These are phyloP conservation scores for Pungitius pungitius DNA, from an alignment of 2,113 vertebrate species.

Conservation along the genomic window DNA sequence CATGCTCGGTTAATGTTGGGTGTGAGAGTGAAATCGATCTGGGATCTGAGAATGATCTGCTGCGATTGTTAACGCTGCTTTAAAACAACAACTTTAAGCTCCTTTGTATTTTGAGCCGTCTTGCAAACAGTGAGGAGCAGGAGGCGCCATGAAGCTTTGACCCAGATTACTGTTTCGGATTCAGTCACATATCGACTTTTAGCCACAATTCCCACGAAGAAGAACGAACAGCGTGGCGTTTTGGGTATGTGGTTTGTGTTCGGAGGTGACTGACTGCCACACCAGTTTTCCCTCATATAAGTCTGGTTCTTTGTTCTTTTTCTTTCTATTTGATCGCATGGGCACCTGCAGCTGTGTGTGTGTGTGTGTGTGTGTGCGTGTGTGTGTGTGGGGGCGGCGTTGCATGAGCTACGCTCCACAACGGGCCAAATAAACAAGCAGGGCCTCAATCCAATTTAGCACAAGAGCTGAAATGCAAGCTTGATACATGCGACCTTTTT, in stretches of 20 bases:
- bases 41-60: too few relatives aligned
- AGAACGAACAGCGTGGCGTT: slow-evolving; percentile 23
- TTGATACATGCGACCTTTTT: background rate
- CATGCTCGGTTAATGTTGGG: slow-evolving; percentile 27
- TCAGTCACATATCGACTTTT: slow-evolving; percentile 37
- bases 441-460: background rate
- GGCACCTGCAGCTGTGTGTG: slow-evolving; percentile 6
- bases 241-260: slow-evolving; percentile 42
- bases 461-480: slow-evolving; percentile 8
- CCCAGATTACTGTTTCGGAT: slow-evolving; percentile 58
- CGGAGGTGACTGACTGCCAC: slow-evolving; percentile 4
- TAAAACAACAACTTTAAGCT: background rate
- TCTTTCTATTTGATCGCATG: background rate
- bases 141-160: slow-evolving; percentile 51
- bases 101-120: background rate
- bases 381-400: too few relatives aligned
- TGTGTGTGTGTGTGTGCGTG: background rate
- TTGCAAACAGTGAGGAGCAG: slow-evolving; percentile 38
- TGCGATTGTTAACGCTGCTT: slow-evolving; percentile 9
- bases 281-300: slow-evolving; percentile 5
- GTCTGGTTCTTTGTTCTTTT: background rate
- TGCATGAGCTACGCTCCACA: background rate
- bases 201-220: slow-evolving; percentile 34
- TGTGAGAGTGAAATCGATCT: too few relatives aligned
- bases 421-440: background rate